Conservation (phyloP, 2,113 vertebrate genomes). For the Nothoprocta pentlandii region DNA sequence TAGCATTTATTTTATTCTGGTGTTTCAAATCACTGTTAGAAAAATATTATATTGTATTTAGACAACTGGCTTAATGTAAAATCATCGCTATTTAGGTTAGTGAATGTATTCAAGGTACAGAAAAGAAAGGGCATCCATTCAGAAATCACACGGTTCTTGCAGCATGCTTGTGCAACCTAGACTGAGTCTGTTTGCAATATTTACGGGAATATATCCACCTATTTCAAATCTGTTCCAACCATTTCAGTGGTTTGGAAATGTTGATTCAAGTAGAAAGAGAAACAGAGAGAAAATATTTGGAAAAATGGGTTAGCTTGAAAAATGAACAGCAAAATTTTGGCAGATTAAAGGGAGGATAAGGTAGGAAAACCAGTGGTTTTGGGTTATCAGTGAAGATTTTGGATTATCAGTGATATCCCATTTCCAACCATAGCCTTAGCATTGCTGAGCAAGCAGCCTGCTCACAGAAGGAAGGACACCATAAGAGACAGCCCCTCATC, state of each 20-base stretch:
- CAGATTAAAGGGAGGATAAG: background rate
- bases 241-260: background rate
- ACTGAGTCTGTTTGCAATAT: background rate
- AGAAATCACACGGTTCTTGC: background rate
- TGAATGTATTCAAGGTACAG: fast-evolving
- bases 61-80: background rate
- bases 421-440: background rate
- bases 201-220: fast-evolving
- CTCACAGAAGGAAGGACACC: background rate
- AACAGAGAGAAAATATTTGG: background rate
- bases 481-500: background rate
- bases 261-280: background rate
- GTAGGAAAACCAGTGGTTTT: background rate
- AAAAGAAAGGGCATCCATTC: background rate
- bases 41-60: background rate
- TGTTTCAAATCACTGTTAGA: background rate
- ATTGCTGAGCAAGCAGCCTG: background rate
- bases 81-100: background rate
- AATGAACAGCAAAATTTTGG: background rate
- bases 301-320: background rate
- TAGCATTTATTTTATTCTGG: background rate
- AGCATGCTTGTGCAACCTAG: background rate
- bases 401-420: background rate
- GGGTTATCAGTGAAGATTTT: background rate
- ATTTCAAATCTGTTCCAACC: background rate